Base-by-base conservation (phyloP, 2,797 vertebrate species). In the Pangasius sanitwongsei region DNA sequence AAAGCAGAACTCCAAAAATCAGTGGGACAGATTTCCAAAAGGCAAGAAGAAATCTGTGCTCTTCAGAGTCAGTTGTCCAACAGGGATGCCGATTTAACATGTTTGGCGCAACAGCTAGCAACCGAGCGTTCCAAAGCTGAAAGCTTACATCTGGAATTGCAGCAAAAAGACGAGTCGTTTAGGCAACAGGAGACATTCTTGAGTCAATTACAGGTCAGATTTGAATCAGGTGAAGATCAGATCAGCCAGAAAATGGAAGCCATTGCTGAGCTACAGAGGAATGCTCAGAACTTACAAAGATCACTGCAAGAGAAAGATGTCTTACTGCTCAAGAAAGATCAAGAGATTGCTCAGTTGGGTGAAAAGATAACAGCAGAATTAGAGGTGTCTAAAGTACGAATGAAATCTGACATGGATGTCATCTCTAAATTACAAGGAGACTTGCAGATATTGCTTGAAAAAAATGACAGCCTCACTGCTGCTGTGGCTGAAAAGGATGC, bases 1-100 rank as follows among this genome's bases (percentile, higher is more conserved):
- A 95, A 96, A 94, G 93, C 87, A 8, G 95, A 97, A 13, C 82
- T 97, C 41, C 94, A 97, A 90, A 94, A 94, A 37, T 89, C 92
- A 0, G 92, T 90, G 25, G 83, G 72, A 4, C 89, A 88, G 6
- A 70, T 96, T 53, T 92, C 89, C 2, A 91, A 91, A 88, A 95
- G 93, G 9, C 93, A 92, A 1, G 93, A 95, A 6, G 96, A 97
- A 90, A 87, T 96, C 28, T 4, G 86, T 74, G 82, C 87, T 50
- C 93, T 97, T 82, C 95, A 93, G 74, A 87, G 89, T 15, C 93
- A 94, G 31, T 84, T 96, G 67, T 93, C 92, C 2, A 93, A 94
- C 16, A 94, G 92, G 85, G 94, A 94, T 31, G 78, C 89, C 15
- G 92, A 88, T 82, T 91, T 96, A 72, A 92, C 93, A 85, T 92